These are phyloP conservation scores for Aphis gossypii DNA, from an alignment of 1,140 invertebrate genomes.

Conservation along the genomic window DNA sequence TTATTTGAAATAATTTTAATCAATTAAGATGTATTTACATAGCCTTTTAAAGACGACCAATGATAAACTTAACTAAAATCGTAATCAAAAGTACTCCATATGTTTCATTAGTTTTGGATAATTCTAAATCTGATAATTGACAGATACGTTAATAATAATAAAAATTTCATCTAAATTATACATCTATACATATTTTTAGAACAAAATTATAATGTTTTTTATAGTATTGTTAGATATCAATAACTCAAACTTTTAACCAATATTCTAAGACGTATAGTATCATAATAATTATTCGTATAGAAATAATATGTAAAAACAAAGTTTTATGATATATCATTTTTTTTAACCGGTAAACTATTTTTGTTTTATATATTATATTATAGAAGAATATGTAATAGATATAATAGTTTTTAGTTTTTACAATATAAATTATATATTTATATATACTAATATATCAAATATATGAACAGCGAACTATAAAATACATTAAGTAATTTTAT, in stretches of 20 bases:
- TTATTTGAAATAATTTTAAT: background rate
- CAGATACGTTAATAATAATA: background rate
- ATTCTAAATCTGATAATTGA: background rate
- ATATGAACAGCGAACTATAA: background rate
- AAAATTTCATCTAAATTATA: background rate
- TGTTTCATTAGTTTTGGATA: background rate
- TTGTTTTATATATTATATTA: background rate
- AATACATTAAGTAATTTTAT: background rate
- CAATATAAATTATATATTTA: background rate
- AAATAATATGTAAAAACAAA: background rate
- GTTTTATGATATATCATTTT: background rate
- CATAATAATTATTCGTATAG: background rate
- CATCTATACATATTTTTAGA: background rate
- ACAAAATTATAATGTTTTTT: background rate
- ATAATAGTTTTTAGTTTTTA: too few relatives aligned
- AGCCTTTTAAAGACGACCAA: background rate
- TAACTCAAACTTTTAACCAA: background rate
- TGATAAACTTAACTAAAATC: background rate
- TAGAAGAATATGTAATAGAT: too few relatives aligned
- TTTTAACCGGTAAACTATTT: too few relatives aligned
- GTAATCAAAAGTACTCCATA: background rate
- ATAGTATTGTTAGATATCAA: background rate
- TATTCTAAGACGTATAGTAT: background rate
- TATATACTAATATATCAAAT: background rate
- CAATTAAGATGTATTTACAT: background rate